phyloP scores from a whole-genome alignment of 2,888 invertebrate species.

The Cabera pusaria region DNA sequence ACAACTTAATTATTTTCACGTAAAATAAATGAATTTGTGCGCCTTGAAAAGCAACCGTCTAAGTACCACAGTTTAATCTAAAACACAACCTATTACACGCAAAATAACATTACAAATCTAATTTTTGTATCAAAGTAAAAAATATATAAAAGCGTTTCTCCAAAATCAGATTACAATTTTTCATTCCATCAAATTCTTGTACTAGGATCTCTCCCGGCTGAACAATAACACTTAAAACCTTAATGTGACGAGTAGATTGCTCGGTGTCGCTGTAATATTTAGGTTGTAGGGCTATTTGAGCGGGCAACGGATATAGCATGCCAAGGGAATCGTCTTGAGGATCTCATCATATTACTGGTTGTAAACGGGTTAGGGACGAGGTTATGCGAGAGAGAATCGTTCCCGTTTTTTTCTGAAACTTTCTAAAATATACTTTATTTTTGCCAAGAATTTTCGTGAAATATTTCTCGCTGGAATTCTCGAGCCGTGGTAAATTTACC shows the following conservation, averaged over 20 bases:
- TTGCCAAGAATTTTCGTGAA: neutral
- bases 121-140: neutral
- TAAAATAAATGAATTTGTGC: slow-evolving; percentile 1
- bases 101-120: no score
- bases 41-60: no score
- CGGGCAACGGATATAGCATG: slow-evolving; percentile 57
- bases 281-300: slow-evolving; percentile 51
- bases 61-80: no score
- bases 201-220: slow-evolving; percentile 2
- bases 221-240: slow-evolving; percentile 19
- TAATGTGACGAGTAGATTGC: slow-evolving; percentile 62
- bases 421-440: slow-evolving; percentile 1
- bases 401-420: slow-evolving; percentile 4
- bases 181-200: slow-evolving; percentile 1
- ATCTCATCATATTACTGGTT: slow-evolving; percentile 44
- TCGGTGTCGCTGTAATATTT: slow-evolving; percentile 63
- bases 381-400: slow-evolving; percentile 18
- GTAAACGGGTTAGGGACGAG: slow-evolving; percentile 27
- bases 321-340: slow-evolving; percentile 50
- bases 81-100: neutral
- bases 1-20: no score
- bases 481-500: slow-evolving; percentile 9
- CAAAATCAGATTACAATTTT: slow-evolving; percentile 3
- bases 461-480: slow-evolving; percentile 8
- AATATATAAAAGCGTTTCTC: neutral